These are phyloP conservation scores for Heliconius ethilla DNA, from an alignment of 2,888 invertebrate species.

Conservation along the genomic window DNA sequence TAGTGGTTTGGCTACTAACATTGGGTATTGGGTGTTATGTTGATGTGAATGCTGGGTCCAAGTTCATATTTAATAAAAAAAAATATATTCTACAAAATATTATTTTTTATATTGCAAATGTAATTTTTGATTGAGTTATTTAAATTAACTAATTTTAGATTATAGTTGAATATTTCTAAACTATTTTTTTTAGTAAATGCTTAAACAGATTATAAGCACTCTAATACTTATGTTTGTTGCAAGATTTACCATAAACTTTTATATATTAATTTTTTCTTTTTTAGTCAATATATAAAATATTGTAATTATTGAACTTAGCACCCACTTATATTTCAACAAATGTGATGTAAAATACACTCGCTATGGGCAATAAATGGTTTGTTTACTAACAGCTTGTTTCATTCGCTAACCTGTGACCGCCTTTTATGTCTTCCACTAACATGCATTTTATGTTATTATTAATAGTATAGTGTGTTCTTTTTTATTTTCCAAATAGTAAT, in stretches of 20 bases:
- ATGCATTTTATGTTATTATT: neutral
- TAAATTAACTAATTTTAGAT: too few relatives aligned
- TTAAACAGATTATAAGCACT: too few relatives aligned
- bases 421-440: neutral
- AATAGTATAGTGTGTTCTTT: neutral
- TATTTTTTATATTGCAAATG: neutral
- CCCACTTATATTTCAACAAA: neutral
- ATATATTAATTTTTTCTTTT: too few relatives aligned
- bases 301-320: neutral
- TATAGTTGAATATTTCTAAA: too few relatives aligned
- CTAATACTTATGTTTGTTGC: too few relatives aligned
- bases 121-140: neutral
- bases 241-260: too few relatives aligned
- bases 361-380: conserved; percentile 57
- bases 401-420: conserved; percentile 52
- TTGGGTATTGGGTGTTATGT: conserved; percentile 14
- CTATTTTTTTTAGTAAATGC: too few relatives aligned
- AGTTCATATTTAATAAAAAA: neutral
- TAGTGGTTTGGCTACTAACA: conserved; percentile 38
- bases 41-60: conserved; percentile 34
- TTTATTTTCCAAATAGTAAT: neutral
- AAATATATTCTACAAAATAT: too few relatives aligned
- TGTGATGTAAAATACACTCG: conserved; percentile 34
- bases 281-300: neutral
- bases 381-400: conserved; percentile 67